These are phyloP conservation scores for Aleiodes testaceus DNA, from an alignment of 2,888 invertebrate genomes.

Conservation along the genomic window DNA sequence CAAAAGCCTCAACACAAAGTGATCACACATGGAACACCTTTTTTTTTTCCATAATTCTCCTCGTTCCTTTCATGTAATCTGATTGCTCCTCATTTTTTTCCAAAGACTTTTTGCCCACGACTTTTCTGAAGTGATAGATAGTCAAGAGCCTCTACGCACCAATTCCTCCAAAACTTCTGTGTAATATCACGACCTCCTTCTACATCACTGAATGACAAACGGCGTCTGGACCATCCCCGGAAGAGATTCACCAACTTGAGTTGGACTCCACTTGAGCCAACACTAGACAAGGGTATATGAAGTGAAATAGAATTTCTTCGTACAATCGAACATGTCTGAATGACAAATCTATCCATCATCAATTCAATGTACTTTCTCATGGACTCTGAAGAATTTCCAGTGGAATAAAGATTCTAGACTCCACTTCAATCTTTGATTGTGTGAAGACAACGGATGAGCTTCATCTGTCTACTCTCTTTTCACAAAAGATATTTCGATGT, in stretches of 20 bases:
- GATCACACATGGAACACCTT: too few relatives aligned
- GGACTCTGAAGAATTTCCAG: too few relatives aligned
- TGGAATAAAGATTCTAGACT: too few relatives aligned
- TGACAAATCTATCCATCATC: slow-evolving; percentile 1
- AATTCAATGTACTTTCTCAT: background rate
- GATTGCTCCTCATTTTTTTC: background rate
- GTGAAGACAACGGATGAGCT: background rate
- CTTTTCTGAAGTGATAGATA: background rate
- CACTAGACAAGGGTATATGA: background rate
- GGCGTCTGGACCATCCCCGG: background rate
- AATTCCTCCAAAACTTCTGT: too few relatives aligned
- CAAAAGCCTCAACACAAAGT: too few relatives aligned
- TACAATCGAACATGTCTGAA: background rate
- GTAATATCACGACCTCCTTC: background rate
- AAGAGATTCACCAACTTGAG: background rate
- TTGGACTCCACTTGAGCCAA: too few relatives aligned
- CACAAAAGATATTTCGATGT: background rate
- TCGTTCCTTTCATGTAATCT: background rate
- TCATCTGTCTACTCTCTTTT: background rate
- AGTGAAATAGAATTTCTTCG: background rate
- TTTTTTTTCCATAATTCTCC: too few relatives aligned
- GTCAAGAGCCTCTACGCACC: background rate
- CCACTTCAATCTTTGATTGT: too few relatives aligned
- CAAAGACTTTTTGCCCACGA: too few relatives aligned
- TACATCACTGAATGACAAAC: background rate